phyloP scores from a whole-genome alignment of 2,797 vertebrate genomes.

The Sus cebifrons region DNA sequence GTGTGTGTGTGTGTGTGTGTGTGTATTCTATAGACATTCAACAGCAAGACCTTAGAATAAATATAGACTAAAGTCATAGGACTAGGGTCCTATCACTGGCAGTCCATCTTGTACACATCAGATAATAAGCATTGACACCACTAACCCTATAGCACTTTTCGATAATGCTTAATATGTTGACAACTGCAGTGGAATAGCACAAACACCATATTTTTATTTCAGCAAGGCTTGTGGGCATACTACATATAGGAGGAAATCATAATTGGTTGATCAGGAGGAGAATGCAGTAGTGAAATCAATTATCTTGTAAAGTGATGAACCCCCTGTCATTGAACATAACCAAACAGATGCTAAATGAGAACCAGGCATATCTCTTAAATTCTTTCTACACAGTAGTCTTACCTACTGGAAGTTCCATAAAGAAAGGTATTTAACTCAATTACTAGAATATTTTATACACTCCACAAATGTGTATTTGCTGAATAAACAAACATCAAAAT shows the following conservation, averaged over 20 bases:
- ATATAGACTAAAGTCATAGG: background rate
- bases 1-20: no score
- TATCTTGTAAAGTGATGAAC: background rate
- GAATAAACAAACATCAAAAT: constrained; percentile 59
- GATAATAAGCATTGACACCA: constrained; percentile 10
- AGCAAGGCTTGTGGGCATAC: background rate
- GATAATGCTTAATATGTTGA: background rate
- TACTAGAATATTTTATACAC: background rate
- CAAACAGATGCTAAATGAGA: background rate
- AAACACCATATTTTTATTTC: background rate
- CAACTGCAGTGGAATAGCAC: background rate
- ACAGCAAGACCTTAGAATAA: background rate
- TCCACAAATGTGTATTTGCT: constrained; percentile 42
- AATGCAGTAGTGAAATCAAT: background rate
- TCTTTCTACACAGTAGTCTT: background rate
- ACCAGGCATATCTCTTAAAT: background rate
- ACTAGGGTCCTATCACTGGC: background rate
- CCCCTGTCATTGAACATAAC: background rate
- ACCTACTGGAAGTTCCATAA: background rate
- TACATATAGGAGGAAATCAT: background rate
- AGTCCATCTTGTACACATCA: background rate
- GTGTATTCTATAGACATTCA: background rate
- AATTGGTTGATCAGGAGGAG: background rate
- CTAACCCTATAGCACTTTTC: background rate
- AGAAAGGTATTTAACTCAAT: background rate